A percentile compares a stretch with the other conserved stretches of the same genome.
phyloP scores from a whole-genome alignment of 2,113 vertebrate species.

The Eolophus roseicapilla region DNA sequence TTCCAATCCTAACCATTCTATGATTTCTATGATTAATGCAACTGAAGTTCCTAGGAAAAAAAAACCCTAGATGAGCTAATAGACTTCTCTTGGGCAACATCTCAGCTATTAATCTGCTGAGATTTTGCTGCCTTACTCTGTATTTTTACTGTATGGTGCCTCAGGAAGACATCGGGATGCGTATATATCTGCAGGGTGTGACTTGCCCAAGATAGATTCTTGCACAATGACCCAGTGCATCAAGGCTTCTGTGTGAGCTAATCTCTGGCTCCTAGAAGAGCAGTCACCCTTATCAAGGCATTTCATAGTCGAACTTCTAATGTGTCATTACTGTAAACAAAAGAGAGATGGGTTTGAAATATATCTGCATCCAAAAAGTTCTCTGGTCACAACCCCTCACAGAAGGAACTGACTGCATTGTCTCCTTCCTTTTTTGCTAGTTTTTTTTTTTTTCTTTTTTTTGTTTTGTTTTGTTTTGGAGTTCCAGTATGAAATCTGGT shows the following conservation, averaged over 20 bases:
- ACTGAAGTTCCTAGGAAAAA: neutral
- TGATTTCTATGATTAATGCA: neutral
- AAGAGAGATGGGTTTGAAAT: neutral
- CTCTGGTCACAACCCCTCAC: neutral
- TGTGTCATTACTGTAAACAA: neutral
- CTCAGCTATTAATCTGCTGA: neutral
- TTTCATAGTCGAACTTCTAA: neutral
- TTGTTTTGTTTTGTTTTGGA: neutral
- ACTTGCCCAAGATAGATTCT: neutral
- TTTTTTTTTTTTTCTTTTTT: neutral
- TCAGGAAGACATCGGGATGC: neutral
- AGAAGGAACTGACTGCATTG: neutral
- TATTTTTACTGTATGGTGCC: neutral
- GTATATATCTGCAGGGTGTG: neutral
- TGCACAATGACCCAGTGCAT: neutral
- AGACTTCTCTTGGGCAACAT: neutral
- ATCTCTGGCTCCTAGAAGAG: neutral
- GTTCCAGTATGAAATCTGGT: neutral
- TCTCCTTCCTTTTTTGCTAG: neutral
- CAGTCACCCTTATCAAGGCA: fast-evolving
- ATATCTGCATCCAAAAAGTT: neutral
- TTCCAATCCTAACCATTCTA: neutral
- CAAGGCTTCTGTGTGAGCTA: neutral
- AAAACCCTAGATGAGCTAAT: neutral
- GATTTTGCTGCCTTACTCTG: neutral